Base-by-base conservation (phyloP, 2,113 vertebrate species). In the Ramphastos sulfuratus region DNA sequence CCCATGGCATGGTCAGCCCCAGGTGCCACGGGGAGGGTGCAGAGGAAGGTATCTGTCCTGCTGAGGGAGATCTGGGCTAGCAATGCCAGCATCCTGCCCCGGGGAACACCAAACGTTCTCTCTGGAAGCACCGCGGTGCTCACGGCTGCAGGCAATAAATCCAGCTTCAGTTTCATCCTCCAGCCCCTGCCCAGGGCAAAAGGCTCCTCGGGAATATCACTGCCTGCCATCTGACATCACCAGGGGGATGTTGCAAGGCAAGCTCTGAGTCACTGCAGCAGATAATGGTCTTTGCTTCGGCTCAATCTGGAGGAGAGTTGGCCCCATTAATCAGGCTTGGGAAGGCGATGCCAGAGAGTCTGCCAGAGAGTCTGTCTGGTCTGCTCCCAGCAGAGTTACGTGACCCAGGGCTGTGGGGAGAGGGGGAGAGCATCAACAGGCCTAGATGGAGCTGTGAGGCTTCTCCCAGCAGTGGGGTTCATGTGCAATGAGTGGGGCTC, bases 161-260 rank as follows among this genome's bases (percentile, higher is more conserved):
- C 96, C 35, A 28, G 95, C 79, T 95, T 92, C 88, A 15, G 89
- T 94, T 96, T 97, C 96, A 88, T 70, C 70, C 86, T 64, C 85
- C 95, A 95, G 89, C 65, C 93, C 87, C 87, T 92, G 90, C 75
- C 83, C 95, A 84, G 96, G 92, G 93, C 92, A 95, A 96, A 95
- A 96, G 50, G 85, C 71, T 96, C 96, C 92, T 96, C 96, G 96
- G 94, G 96, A 95, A 96, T 96, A 96, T 94, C 92, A 24, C 65
- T 95, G 94, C 94, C 94, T 96, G 88, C 14, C 2, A 97, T 96
- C 96, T 97, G 96, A 96, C 96, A 93, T 97, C 92, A 97, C 95
- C 93, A 95, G 91, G 87, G 50, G 91, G 94, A 97, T 96, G 95
- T 95, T 96, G 96, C 97, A 97, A 96, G 75, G 93, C 97, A 93